phyloP scores from a whole-genome alignment of 2,888 invertebrate genomes.

The Leptura quadrifasciata region DNA sequence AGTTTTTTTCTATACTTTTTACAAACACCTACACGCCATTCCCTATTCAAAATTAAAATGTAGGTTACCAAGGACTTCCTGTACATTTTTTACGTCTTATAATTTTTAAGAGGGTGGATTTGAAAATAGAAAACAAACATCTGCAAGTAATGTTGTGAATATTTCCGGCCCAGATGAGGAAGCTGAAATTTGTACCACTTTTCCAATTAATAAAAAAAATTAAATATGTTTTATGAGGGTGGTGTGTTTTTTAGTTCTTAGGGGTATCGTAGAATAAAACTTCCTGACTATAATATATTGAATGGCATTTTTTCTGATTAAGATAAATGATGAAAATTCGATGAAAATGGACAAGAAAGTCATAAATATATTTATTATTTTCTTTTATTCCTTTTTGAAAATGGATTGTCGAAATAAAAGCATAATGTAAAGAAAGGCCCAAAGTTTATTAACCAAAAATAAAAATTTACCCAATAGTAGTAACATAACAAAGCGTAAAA shows the following conservation, averaged over 20 bases:
- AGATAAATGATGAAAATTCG: too few relatives aligned
- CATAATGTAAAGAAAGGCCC: too few relatives aligned
- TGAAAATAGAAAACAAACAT: conserved; percentile 34
- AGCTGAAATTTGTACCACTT: conserved; percentile 36
- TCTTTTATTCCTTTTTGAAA: too few relatives aligned
- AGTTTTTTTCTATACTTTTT: conserved; percentile 29
- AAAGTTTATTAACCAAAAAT: too few relatives aligned
- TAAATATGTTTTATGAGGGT: conserved; percentile 14
- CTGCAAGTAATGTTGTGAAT: conserved; percentile 28
- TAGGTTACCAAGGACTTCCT: conserved; percentile 46
- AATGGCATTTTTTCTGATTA: too few relatives aligned
- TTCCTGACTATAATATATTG: neutral
- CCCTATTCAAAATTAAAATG: conserved; percentile 41
- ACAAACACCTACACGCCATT: conserved; percentile 25
- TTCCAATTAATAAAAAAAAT: conserved; percentile 33
- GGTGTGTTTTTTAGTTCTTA: neutral
- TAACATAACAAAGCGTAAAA: too few relatives aligned
- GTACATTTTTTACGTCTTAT: conserved; percentile 40
- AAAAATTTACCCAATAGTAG: too few relatives aligned
- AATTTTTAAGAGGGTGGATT: conserved; percentile 28
- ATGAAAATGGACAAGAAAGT: too few relatives aligned
- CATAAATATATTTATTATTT: too few relatives aligned
- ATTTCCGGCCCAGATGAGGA: conserved; percentile 27
- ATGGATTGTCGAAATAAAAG: too few relatives aligned
- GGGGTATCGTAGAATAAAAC: neutral